Evolutionary conservation across 1,140 invertebrate species (phyloP), one percentile per base, ranked within the genome.

Genomic region (Drosophila dunni): DNA sequence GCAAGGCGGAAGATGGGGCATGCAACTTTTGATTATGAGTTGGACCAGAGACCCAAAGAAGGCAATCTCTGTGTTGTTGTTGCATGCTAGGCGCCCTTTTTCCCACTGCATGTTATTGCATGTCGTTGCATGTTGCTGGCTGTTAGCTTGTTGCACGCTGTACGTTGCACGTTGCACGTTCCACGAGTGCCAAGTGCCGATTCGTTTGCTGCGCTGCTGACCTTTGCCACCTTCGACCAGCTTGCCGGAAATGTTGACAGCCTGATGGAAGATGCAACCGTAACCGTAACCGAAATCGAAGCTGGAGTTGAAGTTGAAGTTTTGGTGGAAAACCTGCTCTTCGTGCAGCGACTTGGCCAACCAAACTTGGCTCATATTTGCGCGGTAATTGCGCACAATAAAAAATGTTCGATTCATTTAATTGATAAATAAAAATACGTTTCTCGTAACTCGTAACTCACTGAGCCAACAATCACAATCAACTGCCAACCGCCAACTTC

Each of bases 1-100:
- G 82, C 83, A 86, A 86, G 82, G 84, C 82, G 82, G 82, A 86
- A 86, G 82, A 88, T 84, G 76, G 62, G 45, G 62, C 71, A 82
- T 81, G 81, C 81, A 81, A 73, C 71, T 64, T 75, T 29, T 81
- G 82, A 78, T 85, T 86, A 86, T 86, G 83, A 88, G 56, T 82
- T 79, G 83, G 74, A 72, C 72, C 75, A 85, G 58, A 88, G 79
- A 88, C 82, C 82, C 83, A 79, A 81, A 85, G 79, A 74, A 61
- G 57, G 29, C 58, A 54, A 77, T 86, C 66, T 29, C 24, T 29
- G 82, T 75, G 79, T 86, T 60, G 38, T 17, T 69, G 17, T 83
- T 64, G 81, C 81, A 81, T 84, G 81, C 77, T 65, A 54, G 48
- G 56, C 77, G 80, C 71, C 81, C 81, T 77, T 83, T 83, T 83